Evolutionary conservation across 2,797 vertebrate genomes (phyloP), one percentile per base, ranked within the genome.

Genomic region (Brotula barbata): DNA sequence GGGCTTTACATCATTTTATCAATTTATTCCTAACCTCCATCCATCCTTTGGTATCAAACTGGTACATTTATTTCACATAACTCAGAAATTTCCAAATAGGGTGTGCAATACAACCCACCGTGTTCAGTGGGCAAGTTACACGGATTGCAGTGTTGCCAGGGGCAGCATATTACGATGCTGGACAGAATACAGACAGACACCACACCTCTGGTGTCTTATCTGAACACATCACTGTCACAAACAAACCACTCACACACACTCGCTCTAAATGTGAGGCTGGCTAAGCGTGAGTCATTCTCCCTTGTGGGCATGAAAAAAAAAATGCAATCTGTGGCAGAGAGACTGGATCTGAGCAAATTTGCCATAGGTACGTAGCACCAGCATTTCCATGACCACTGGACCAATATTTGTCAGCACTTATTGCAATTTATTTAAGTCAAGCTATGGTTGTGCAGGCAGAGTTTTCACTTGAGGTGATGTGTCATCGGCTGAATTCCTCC

Each of bases 201-300:
- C 73, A 75, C 73, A 81, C 72, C 66, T 84, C 71, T 75, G 75
- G 78, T 78, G 75, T 85, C 78, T 84, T 79, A 81, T 84, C 75
- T 61, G 51, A 78, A 81, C 71, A 84, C 64, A 79, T 84, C 78
- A 64, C 75, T 62, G 74, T 74, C 63, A 74, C 83, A 81, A 51
- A 68, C 78, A 81, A 70, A 61, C 60, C 71, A 62, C 64, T 34
- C 28, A 23, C 52, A 22, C 36, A 4, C 37, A 17, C 25, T 64
- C 48, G 19, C 64, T 55, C 53, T 69, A 56, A 68, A 80, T 81
- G 73, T 68, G 83, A 85, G 74, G 81, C 82, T 17, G 75, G 78
- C 64, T 65, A 50, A 77, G 71, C 67, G 73, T 84, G 86, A 87
- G 64, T 87, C 86, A 87, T 55, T 68, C 72, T 85, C 56, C 75